Evolutionary conservation across 2,888 invertebrate genomes (phyloP).

Genomic region (Capitulum mitella): DNA sequence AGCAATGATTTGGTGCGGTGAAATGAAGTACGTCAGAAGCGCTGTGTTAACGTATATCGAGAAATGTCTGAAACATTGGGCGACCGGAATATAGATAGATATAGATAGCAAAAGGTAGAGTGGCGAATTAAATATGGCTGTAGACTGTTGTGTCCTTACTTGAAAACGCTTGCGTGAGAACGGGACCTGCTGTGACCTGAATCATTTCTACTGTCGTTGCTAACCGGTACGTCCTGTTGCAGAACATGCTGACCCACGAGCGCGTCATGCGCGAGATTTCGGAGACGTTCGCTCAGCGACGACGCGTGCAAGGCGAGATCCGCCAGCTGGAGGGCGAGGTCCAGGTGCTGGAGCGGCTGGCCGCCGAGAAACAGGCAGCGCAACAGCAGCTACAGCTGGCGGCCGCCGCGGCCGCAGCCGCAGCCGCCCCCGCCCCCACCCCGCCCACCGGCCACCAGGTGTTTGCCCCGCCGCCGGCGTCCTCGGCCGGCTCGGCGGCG

Average conservation of each 20-base stretch:
- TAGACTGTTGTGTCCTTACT: no score
- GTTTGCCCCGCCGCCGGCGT: slow-evolving; percentile 26
- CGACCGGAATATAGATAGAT: no score
- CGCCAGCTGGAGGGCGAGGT: slow-evolving; percentile 72
- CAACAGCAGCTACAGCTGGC: slow-evolving; percentile 34
- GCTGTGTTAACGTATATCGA: no score
- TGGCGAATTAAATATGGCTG: no score
- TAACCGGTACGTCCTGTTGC: neutral
- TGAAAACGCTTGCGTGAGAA: no score
- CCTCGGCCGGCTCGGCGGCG: slow-evolving; percentile 36
- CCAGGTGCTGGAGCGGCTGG: slow-evolving; percentile 56
- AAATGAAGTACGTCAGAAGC: no score
- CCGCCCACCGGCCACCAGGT: slow-evolving; percentile 35
- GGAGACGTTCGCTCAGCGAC: slow-evolving; percentile 70
- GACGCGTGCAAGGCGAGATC: slow-evolving; percentile 69
- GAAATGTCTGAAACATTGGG: no score
- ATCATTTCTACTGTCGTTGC: no score
- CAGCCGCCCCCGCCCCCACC: slow-evolving; percentile 33
- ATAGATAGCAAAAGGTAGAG: no score
- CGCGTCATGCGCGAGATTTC: slow-evolving; percentile 78
- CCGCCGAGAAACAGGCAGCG: slow-evolving; percentile 28
- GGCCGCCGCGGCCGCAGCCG: slow-evolving; percentile 21
- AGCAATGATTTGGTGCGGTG: no score
- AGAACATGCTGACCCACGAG: slow-evolving; percentile 55
- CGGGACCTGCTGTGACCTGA: no score